Conservation (phyloP, 2,113 vertebrate genomes). For the Petromus typicus region DNA sequence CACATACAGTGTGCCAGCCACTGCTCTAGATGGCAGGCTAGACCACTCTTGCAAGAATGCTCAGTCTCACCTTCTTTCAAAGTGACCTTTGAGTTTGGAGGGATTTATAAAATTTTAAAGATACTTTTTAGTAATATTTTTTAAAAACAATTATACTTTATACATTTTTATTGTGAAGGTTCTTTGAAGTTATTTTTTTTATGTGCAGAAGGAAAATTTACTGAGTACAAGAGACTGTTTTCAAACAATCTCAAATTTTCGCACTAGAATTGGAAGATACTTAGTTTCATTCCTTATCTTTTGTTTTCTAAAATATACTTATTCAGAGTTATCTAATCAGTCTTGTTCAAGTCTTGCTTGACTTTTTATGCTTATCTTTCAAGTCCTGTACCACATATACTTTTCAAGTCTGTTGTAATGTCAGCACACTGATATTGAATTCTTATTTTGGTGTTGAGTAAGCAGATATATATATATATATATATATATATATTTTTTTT, state of each 20-base stretch:
- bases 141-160: background rate
- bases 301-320: background rate
- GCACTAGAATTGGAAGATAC: background rate
- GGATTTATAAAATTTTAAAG: conserved; percentile 19
- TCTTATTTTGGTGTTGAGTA: conserved; percentile 25
- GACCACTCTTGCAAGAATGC: background rate
- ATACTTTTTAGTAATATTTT: background rate
- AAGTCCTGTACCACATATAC: background rate
- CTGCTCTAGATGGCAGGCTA: background rate
- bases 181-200: conserved; percentile 21
- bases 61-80: background rate
- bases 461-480: background rate
- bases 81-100: background rate
- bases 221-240: background rate
- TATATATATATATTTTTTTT: background rate
- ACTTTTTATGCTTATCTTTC: background rate
- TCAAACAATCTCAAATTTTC: background rate
- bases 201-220: background rate
- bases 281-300: background rate
- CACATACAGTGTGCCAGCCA: background rate
- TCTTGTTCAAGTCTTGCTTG: conserved; percentile 37
- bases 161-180: background rate
- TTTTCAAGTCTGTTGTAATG: background rate
- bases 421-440: background rate
- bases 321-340: background rate